phyloP scores from a whole-genome alignment of 2,888 invertebrate genomes.

The Pandemis corylana region DNA sequence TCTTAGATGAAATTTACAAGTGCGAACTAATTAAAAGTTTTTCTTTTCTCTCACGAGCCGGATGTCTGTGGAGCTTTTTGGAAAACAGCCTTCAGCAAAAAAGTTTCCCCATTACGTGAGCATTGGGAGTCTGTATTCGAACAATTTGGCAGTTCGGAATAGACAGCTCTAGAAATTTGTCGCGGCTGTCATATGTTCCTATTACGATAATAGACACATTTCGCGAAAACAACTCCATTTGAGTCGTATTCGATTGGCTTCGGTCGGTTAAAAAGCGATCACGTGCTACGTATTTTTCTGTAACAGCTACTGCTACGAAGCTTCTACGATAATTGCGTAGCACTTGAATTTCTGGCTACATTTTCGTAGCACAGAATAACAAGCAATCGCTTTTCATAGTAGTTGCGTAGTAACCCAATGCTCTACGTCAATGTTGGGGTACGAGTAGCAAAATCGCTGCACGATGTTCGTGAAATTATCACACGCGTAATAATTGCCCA shows the following conservation, averaged over 20 bases:
- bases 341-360: not conserved
- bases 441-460: not conserved
- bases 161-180: conserved; percentile 5
- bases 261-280: not conserved
- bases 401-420: not conserved
- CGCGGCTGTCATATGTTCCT: not conserved
- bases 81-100: conserved; percentile 47
- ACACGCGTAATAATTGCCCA: no score
- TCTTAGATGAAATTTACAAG: conserved; percentile 45
- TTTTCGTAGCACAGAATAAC: not conserved
- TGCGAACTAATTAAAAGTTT: conserved; percentile 53
- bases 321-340: conserved; percentile 1
- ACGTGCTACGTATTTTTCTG: not conserved
- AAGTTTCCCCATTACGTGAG: conserved; percentile 49
- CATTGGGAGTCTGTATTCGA: conserved; percentile 35
- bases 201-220: not conserved
- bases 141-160: conserved; percentile 24
- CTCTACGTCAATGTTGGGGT: not conserved
- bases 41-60: conserved; percentile 47
- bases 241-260: not conserved
- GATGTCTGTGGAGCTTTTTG: conserved; percentile 48
- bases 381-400: not conserved
- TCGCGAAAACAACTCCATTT: not conserved
- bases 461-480: no score
- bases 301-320: not conserved